phyloP scores from a whole-genome alignment of 2,797 vertebrate genomes.

The Selene dorsalis region DNA sequence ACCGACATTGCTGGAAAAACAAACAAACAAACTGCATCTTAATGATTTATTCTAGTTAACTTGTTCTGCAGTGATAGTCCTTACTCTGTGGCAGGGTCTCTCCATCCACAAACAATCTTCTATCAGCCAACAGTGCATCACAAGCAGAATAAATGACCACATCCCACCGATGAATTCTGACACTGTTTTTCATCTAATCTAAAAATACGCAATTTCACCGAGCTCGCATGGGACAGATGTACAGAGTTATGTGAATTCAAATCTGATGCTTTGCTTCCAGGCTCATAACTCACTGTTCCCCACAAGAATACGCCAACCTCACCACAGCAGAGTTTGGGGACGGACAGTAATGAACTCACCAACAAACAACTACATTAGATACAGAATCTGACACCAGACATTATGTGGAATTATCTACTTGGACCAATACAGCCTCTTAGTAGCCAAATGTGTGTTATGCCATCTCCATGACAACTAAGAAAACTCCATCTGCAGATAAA shows the following conservation, averaged over 20 bases:
- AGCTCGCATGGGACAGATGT: background rate
- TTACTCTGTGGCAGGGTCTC: background rate
- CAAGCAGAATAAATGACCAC: background rate
- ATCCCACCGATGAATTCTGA: background rate
- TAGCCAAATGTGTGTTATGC: background rate
- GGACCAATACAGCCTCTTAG: background rate
- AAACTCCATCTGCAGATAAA: background rate
- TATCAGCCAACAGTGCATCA: background rate
- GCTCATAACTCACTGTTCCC: background rate
- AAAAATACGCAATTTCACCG: background rate
- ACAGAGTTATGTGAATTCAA: background rate
- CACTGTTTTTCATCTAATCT: background rate
- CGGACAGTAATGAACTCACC: background rate
- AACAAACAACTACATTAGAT: background rate
- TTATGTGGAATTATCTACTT: background rate
- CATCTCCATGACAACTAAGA: background rate
- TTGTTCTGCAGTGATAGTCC: too few species aligned
- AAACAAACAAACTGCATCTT: background rate
- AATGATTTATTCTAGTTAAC: conserved; percentile 11
- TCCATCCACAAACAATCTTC: background rate
- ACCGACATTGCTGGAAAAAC: conserved; percentile 9
- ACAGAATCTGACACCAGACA: background rate
- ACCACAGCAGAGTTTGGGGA: background rate
- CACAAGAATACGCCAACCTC: background rate
- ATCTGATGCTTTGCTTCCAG: conserved; percentile 1